Evolutionary conservation across 2,888 invertebrate species (phyloP), one percentile per base, ranked within the genome.

Genomic region (Scaptomyza flava): DNA sequence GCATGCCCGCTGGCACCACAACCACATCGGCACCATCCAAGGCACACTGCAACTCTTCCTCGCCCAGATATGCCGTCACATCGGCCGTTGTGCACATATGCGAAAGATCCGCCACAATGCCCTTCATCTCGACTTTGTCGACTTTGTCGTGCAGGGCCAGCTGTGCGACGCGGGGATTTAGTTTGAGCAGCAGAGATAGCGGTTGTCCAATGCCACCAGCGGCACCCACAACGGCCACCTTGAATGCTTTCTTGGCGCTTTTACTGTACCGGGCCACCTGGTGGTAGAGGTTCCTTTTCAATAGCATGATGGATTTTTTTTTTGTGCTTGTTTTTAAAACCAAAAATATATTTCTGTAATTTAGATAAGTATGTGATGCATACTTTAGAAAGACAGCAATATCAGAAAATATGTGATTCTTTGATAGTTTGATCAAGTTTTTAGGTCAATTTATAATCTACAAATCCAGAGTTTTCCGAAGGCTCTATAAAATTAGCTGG

Each of bases 191-290:
- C 66, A 99, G 93, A 0, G 98, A 95, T 77, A 99, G 92, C 6
- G 99, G 98, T 92, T 99, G 98, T 0, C 99, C 99, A 88, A 99
- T 99, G 54, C 99, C 99, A 58, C 99, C 99, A 77, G 96, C 94
- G 0, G 98, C 99, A 47, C 99, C 99, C 90, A 98, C 95, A 60
- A 99, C 97, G 64, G 97, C 96, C 41, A 99, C 98, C 94, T 98
- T 97, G 87, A 94, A 94, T 93, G 96, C 95, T 4, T 34, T 14
- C 3, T 27, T 8, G 27, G 23, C 5, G 11, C n/a, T 14, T 2
- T 27, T 45, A n/a, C 7, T 47, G 7, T 17, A 6, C 2, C 12
- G 7, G 0, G 41, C 14, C 1, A 30, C 2, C 3, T 27, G 66
- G 1, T 8, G 66, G 1, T 6, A 1, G 6, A 46, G 3, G 6